Conservation (phyloP, 2,113 vertebrate genomes). For the Phocoena phocoena region DNA sequence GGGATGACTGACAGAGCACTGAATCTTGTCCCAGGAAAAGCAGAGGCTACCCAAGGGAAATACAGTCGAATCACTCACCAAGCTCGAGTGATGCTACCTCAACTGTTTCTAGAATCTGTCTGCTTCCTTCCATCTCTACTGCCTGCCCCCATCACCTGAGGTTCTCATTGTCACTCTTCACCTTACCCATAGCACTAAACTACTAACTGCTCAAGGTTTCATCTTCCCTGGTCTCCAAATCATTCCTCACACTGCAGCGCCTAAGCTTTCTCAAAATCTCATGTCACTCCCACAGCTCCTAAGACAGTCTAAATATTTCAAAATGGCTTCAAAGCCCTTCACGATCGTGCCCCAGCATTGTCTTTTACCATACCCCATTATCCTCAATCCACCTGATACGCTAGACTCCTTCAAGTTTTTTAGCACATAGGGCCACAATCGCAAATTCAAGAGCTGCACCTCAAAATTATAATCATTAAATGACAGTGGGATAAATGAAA, state of each 20-base stretch:
- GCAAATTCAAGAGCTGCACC: conserved; percentile 14
- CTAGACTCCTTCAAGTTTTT: background rate
- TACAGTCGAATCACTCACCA: background rate
- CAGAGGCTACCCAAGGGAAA: background rate
- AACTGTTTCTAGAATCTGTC: background rate
- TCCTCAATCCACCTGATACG: background rate
- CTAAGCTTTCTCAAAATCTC: background rate
- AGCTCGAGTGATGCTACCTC: background rate
- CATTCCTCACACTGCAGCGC: background rate
- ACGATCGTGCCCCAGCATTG: background rate
- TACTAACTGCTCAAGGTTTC: conserved; percentile 19
- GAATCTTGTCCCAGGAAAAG: background rate
- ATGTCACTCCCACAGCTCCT: background rate
- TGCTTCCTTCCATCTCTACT: background rate
- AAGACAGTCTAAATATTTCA: background rate
- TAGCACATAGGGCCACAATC: background rate
- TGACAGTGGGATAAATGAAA: conserved; percentile 35
- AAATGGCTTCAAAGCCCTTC: background rate
- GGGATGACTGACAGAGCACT: background rate
- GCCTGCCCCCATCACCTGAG: background rate
- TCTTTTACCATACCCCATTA: background rate
- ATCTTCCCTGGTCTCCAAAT: background rate
- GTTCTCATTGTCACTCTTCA: background rate
- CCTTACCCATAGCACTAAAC: background rate
- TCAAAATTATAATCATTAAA: conserved; percentile 67